Conservation (phyloP, 2,113 vertebrate species). For the Monarcha castaneiventris region DNA sequence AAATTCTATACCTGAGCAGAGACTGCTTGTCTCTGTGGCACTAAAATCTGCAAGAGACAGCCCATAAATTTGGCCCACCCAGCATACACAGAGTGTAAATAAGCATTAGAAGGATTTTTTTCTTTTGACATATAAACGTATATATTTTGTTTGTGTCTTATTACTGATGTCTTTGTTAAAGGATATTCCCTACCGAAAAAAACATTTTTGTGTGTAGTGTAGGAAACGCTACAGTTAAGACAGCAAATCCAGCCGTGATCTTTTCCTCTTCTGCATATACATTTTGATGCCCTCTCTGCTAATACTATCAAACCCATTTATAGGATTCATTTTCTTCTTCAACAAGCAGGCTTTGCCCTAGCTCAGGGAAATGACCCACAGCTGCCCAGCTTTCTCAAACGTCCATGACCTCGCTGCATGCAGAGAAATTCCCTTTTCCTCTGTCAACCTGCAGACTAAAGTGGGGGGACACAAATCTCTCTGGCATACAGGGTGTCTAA, state of each 20-base stretch:
- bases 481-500: neutral
- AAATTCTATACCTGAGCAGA: slow-evolving; percentile 5
- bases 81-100: fast-evolving
- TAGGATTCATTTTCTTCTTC: neutral
- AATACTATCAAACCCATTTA: neutral
- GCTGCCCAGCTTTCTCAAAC: neutral
- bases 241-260: neutral
- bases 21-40: neutral
- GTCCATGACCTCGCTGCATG: fast-evolving
- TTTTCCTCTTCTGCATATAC: neutral
- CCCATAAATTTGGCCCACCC: neutral
- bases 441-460: neutral
- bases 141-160: neutral
- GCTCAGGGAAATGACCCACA: neutral
- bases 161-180: neutral
- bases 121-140: fast-evolving
- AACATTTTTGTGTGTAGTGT: neutral
- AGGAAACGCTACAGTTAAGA: neutral
- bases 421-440: neutral
- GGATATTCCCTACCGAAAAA: neutral
- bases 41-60: neutral
- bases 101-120: neutral
- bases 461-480: neutral
- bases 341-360: neutral
- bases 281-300: neutral